Base-by-base conservation (phyloP, 2,113 vertebrate genomes). In the Cairina moschata region DNA sequence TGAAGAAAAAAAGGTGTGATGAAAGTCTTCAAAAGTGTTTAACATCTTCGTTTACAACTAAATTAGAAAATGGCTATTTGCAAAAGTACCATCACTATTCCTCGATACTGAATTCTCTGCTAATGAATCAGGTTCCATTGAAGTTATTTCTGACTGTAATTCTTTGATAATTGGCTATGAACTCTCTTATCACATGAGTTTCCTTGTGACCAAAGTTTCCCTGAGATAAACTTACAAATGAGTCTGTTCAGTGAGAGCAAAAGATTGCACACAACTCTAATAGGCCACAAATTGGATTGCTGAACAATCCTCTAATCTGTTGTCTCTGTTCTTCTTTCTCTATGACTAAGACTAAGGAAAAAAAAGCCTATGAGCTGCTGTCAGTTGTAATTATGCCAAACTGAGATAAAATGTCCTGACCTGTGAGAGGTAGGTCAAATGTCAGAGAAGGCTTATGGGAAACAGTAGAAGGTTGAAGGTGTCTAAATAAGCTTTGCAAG, bases 201-300 rank as follows among this genome's bases (percentile, higher is more conserved):
- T 88, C 40, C 89, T 62, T 86, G 46, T 94, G 83, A 92, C 91
- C 46, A 50, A 63, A 86, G 32, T 89, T 96, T 95, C 75, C 54
- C 58, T 58, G 83, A 93, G 76, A 86, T 78, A 91, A 90, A 92
- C 66, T 84, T 82, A 58, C 34, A 93, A 86, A 89, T 95, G 88
- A 82, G 54, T 40, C 50, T 83, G 48, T 88, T 73, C 50, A 84
- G 28, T 28, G 77, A 68, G 68, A 73, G 38, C 65, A 60, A 78
- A 92, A 88, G 86, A 93, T 92, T 80, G 40, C 44, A 72, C 26
- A 68, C 54, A 89, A 75, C 83, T 88, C 46, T 84, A 93, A 94
- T 93, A 87, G 93, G 82, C 31, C 80, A 81, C 96, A 97, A 97
- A 96, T 95, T 97, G 93, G 94, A 95, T 96, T 96, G 74, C 88